Conservation (phyloP, 2,888 invertebrate species). For the Platycheirus albimanus region DNA sequence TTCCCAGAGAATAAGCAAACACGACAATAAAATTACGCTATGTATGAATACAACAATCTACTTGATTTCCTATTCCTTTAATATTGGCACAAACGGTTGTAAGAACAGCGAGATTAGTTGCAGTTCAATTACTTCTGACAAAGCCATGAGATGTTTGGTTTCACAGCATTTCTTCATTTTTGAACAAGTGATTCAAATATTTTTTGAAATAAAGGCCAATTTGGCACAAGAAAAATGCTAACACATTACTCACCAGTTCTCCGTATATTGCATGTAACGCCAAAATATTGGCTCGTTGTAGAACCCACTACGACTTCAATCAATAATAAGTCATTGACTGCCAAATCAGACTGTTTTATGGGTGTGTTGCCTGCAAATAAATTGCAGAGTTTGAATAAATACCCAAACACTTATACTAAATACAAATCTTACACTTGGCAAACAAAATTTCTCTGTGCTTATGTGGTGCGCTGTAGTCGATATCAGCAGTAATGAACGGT, state of each 20-base stretch:
- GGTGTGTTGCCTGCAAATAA: conserved; percentile 11
- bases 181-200: too few relatives aligned
- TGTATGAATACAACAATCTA: too few relatives aligned
- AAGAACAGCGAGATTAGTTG: too few relatives aligned
- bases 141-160: too few relatives aligned
- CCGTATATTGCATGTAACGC: conserved; percentile 43
- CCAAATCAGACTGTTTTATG: conserved; percentile 36
- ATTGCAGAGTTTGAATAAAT: neutral
- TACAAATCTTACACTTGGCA: conserved; percentile 76
- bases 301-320: conserved; percentile 16
- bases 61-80: too few relatives aligned
- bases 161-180: too few relatives aligned
- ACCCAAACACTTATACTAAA: neutral
- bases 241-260: conserved; percentile 35
- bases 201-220: too few relatives aligned
- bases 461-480: conserved; percentile 72
- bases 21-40: too few relatives aligned
- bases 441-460: conserved; percentile 75
- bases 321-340: conserved; percentile 41
- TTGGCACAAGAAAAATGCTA: too few relatives aligned
- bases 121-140: too few relatives aligned
- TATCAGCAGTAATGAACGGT: conserved; percentile 71
- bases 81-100: too few relatives aligned
- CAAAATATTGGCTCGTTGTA: conserved; percentile 19
- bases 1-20: too few relatives aligned